Evolutionary conservation across 2,888 invertebrate genomes (phyloP).

Genomic region (Rhingia campestris): DNA sequence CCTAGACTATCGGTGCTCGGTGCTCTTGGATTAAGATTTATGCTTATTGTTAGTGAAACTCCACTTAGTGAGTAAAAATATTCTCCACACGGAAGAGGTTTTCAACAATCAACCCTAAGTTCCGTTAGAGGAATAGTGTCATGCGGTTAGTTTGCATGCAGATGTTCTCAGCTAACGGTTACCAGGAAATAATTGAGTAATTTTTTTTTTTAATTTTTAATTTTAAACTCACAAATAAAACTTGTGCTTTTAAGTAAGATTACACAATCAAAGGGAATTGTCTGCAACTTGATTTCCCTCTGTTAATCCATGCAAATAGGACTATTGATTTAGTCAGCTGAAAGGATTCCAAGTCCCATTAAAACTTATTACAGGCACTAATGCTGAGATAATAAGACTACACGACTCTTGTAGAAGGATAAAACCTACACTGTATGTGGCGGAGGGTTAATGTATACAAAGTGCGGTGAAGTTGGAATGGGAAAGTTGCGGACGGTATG

Average conservation of each 20-base stretch:
- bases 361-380: not conserved
- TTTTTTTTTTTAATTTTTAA: too few relatives aligned
- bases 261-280: slow-evolving; percentile 16
- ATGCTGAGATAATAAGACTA: too few relatives aligned
- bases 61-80: too few relatives aligned
- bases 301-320: slow-evolving; percentile 28
- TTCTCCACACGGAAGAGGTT: too few relatives aligned
- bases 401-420: not conserved
- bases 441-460: too few relatives aligned
- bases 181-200: slow-evolving; percentile 51
- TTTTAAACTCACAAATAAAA: slow-evolving; percentile 48
- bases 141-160: not conserved
- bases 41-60: too few relatives aligned
- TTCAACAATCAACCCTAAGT: not conserved
- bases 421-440: too few relatives aligned
- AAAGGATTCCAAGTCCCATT: not conserved
- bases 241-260: slow-evolving; percentile 24
- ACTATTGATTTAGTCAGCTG: slow-evolving; percentile 30
- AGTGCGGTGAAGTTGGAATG: too few relatives aligned
- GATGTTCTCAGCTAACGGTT: slow-evolving; percentile 11
- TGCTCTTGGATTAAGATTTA: slow-evolving; percentile 4
- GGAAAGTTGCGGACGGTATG: too few relatives aligned
- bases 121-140: not conserved
- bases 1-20: not conserved
- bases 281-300: not conserved